Base-by-base conservation (phyloP, 2,113 vertebrate genomes). In the Struthio camelus region DNA sequence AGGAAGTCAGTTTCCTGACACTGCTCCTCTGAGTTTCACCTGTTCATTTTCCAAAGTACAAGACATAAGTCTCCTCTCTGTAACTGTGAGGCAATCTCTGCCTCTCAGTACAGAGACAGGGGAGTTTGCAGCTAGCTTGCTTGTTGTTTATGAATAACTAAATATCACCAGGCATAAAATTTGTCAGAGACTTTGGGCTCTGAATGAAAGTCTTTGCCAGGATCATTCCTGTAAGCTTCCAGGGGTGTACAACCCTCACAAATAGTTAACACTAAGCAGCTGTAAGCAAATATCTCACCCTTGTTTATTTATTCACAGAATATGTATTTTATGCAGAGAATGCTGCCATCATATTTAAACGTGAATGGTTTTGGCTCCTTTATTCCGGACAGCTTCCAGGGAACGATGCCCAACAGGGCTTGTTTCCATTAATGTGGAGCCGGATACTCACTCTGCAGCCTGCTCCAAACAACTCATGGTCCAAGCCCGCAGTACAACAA, bases 1-100 rank as follows among this genome's bases (percentile, higher is more conserved):
- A 71, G 3, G 1, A 11, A 34, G 15, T 56, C 2, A 0, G 6
- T 65, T 17, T 48, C 36, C 30, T 53, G 10, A 66, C 0, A 0
- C 19, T n/a, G 51, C 3, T 6, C 17, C 5, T 44, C 11, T 59
- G 7, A 2, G 0, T 42, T 78, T n/a, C 6, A 11, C 7, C 3
- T 80, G 19, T 53, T n/a, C 46, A 13, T 42, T 85, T 67, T 78
- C 17, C 24, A 46, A 76, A 75, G 36, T 6, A 71, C 8, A 78
- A 70, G 4, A 70, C 32, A 59, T 59, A 34, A 34, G 34, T 30
- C 30, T 58, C 56, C 30, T 59, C 34, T 59, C 56, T 59, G 30
- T 34, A 34, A 34, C 5, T 70, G 4, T 0, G 1, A 78, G 61
- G 36, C 24, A 44, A 15, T 36, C 4, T 16, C 20, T 30, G 8